Evolutionary conservation across 2,888 invertebrate genomes (phyloP).

Genomic region (Escarpia spicata): DNA sequence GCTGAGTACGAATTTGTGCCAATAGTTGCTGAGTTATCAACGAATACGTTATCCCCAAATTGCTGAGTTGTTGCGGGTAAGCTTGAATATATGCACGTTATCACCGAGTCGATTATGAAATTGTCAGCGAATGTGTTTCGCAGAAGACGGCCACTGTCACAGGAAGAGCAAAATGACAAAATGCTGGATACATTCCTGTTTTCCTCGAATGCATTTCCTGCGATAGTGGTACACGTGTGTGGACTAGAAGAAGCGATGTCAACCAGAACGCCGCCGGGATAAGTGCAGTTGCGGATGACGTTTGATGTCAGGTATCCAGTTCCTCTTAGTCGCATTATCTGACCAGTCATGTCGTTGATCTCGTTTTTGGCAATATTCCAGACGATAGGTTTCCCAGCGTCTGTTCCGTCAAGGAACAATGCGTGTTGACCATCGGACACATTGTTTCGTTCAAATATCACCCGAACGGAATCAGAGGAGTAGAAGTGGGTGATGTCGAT

Average conservation of each 20-base stretch:
- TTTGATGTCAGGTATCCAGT: too few relatives aligned
- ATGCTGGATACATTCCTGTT: not conserved
- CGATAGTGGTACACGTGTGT: not conserved
- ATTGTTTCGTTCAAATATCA: too few relatives aligned
- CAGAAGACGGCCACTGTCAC: not conserved
- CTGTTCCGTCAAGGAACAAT: too few relatives aligned
- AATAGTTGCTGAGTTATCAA: not conserved
- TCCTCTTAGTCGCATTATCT: too few relatives aligned
- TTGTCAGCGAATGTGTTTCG: not conserved
- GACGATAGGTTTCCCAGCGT: too few relatives aligned
- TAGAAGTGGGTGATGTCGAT: too few relatives aligned
- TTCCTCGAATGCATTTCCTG: not conserved
- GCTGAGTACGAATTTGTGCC: not conserved
- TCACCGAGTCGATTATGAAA: not conserved
- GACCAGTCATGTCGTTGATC: too few relatives aligned
- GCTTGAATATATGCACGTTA: not conserved
- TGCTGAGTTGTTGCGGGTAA: not conserved
- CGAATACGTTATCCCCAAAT: not conserved
- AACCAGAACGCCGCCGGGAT: too few relatives aligned
- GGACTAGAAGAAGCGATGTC: not conserved
- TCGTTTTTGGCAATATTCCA: too few relatives aligned
- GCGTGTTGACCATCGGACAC: too few relatives aligned
- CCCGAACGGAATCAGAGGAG: too few relatives aligned
- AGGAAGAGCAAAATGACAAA: not conserved
- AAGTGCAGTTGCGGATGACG: too few relatives aligned